A percentile compares a stretch with the other conserved stretches of the same genome.
Evolutionary conservation across 2,888 invertebrate genomes (phyloP).

Genomic region (Meteorus colon): DNA sequence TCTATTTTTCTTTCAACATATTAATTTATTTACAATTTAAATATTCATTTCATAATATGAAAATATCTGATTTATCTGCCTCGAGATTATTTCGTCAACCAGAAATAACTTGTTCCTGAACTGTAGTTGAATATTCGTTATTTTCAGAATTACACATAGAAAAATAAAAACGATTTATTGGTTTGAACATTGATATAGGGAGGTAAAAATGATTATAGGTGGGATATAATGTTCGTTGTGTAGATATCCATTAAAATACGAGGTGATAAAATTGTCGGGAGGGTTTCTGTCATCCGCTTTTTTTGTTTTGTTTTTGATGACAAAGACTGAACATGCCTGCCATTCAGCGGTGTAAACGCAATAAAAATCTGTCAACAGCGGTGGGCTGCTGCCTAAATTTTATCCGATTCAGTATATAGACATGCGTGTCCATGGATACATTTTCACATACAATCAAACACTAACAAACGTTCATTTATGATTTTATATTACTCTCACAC

Average conservation of each 20-base stretch:
- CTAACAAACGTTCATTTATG: neutral
- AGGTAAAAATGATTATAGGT: neutral
- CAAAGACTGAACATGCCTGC: slow-evolving; percentile 50
- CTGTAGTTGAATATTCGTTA: neutral
- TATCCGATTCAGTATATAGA: slow-evolving; percentile 19
- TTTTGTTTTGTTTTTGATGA: slow-evolving; percentile 34
- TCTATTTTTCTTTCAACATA: no score
- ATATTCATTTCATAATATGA: no score
- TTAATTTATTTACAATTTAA: no score
- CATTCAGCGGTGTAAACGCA: slow-evolving; percentile 50
- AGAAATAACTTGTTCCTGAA: no score
- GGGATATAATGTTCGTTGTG: neutral
- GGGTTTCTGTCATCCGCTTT: no score
- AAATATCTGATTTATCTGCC: no score
- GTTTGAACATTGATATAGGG: neutral
- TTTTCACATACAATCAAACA: neutral
- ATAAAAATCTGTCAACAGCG: slow-evolving; percentile 47
- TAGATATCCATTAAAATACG: slow-evolving; percentile 11
- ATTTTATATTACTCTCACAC: neutral
- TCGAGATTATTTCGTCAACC: no score
- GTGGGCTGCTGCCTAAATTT: slow-evolving; percentile 38
- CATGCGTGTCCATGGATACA: neutral
- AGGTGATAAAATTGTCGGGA: slow-evolving; percentile 9
- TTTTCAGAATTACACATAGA: neutral
- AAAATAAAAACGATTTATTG: neutral